Conservation (phyloP, 2,797 vertebrate species). For the Syndactyla subalaris region DNA sequence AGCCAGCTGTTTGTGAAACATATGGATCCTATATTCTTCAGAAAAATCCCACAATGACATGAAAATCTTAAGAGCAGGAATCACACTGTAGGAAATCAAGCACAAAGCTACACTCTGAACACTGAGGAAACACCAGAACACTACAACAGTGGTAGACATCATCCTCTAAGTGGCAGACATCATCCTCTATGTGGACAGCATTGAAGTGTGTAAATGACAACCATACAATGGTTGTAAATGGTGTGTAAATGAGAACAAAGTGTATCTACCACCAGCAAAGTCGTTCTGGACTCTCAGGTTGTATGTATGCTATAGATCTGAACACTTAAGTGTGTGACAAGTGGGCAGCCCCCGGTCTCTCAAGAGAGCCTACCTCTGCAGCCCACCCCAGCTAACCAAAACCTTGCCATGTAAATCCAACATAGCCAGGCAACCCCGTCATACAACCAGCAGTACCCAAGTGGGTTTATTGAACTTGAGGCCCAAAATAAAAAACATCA, state of each 20-base stretch:
- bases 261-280: neutral
- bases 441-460: neutral
- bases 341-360: neutral
- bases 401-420: neutral
- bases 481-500: neutral
- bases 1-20: neutral
- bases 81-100: neutral
- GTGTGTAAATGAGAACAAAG: neutral
- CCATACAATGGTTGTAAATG: too few species aligned
- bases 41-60: neutral
- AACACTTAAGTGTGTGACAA: neutral
- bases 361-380: neutral
- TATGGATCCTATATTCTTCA: neutral
- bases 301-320: neutral
- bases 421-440: neutral
- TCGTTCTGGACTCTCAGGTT: neutral
- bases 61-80: neutral
- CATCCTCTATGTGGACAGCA: neutral
- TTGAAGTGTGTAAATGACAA: neutral
- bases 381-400: neutral
- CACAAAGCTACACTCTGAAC: neutral
- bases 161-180: neutral
- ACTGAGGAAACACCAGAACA: neutral
- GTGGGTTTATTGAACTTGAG: neutral
- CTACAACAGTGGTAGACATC: neutral